Conservation (phyloP, 2,113 vertebrate genomes). For the Platichthys flesus region DNA sequence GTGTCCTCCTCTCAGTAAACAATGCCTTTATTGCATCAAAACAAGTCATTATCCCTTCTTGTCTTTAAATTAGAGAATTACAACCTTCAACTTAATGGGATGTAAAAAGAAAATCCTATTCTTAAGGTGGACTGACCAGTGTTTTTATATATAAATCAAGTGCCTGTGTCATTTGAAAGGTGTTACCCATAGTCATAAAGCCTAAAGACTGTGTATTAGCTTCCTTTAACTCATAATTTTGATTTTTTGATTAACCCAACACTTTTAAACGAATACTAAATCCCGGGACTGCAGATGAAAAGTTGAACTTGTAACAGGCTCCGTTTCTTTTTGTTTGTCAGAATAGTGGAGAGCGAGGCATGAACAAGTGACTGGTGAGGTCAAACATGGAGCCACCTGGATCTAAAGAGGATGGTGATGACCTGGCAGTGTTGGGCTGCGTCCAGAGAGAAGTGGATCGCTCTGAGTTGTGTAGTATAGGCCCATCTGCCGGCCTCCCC, state of each 20-base stretch:
- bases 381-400: conserved; percentile 54
- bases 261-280: not conserved
- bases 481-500: conserved; percentile 70
- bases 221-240: too few species aligned
- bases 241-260: too few species aligned
- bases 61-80: too few species aligned
- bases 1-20: not conserved
- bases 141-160: too few species aligned
- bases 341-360: not conserved
- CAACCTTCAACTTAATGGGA: too few species aligned
- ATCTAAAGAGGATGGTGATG: conserved; percentile 46
- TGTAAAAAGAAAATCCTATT: too few species aligned
- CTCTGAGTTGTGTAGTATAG: conserved; percentile 53
- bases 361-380: conserved; percentile 37
- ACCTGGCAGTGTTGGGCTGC: conserved; percentile 55
- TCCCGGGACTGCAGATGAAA: not conserved
- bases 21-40: not conserved
- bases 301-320: not conserved
- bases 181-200: too few species aligned
- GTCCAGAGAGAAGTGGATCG: conserved; percentile 50
- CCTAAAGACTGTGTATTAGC: too few species aligned
- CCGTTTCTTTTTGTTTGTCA: not conserved
- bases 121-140: too few species aligned
- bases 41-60: not conserved
- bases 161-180: not conserved